These are phyloP conservation scores for Mesoclemmys tuberculata DNA, from an alignment of 2,113 vertebrate genomes.

Conservation along the genomic window DNA sequence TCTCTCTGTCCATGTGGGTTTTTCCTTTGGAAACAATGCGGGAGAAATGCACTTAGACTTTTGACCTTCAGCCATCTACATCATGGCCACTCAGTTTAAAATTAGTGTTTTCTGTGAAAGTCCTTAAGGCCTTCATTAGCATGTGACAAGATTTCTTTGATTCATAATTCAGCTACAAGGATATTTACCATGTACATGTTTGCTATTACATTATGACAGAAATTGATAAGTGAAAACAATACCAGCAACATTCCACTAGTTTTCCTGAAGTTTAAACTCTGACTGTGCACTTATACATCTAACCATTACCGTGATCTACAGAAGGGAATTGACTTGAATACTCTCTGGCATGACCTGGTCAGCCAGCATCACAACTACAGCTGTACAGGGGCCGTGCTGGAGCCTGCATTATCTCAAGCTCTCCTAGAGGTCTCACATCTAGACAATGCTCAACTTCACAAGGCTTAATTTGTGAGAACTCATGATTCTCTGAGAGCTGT, in stretches of 20 bases:
- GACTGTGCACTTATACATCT: background rate
- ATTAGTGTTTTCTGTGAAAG: too few relatives aligned
- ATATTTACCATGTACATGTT: background rate
- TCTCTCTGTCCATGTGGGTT: too few relatives aligned
- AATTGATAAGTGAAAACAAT: background rate
- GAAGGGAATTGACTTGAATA: background rate
- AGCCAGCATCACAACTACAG: background rate
- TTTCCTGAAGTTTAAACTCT: background rate
- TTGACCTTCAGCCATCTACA: too few relatives aligned
- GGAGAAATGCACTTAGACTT: too few relatives aligned
- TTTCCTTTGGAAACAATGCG: too few relatives aligned
- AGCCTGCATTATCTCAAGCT: background rate
- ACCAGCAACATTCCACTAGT: background rate
- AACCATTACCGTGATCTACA: background rate
- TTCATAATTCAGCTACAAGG: background rate
- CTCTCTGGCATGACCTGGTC: background rate
- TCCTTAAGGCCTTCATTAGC: too few relatives aligned
- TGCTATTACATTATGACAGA: background rate
- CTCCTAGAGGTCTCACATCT: background rate
- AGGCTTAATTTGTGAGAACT: background rate
- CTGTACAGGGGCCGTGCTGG: background rate
- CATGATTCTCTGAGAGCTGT: background rate
- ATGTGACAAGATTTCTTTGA: background rate
- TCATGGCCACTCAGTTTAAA: too few relatives aligned
- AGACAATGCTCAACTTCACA: background rate